phyloP scores from a whole-genome alignment of 1,140 invertebrate species.

The Drosophila pachea region DNA sequence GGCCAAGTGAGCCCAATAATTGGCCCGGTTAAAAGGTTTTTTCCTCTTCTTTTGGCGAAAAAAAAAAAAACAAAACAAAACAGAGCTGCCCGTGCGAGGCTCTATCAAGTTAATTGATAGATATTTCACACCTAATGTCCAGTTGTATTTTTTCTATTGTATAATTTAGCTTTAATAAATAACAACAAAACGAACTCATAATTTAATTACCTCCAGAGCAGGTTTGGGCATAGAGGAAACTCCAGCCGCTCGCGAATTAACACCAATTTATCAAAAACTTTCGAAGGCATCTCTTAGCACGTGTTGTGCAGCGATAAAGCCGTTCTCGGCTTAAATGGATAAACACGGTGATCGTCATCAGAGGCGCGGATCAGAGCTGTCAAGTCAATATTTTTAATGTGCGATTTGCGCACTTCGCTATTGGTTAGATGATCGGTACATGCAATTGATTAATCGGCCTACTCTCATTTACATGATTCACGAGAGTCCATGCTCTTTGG shows the following conservation, averaged over 20 bases:
- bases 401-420: slow-evolving; percentile 28
- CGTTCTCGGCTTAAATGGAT: slow-evolving; percentile 8
- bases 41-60: neutral
- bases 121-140: slow-evolving; percentile 5
- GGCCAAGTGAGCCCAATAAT: slow-evolving; percentile 17
- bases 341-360: slow-evolving; percentile 4
- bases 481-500: neutral
- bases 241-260: slow-evolving; percentile 23
- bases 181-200: slow-evolving; percentile 18
- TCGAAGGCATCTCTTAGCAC: slow-evolving; percentile 31
- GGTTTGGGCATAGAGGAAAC: slow-evolving; percentile 16
- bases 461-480: slow-evolving; percentile 29
- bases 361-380: slow-evolving; percentile 1
- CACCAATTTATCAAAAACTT: slow-evolving; percentile 25
- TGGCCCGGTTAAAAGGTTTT: slow-evolving; percentile 38
- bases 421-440: slow-evolving; percentile 13
- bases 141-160: slow-evolving; percentile 10
- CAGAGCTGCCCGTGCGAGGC: slow-evolving; percentile 1
- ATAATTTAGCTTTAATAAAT: slow-evolving; percentile 14
- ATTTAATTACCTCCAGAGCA: slow-evolving; percentile 22
- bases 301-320: slow-evolving; percentile 9
- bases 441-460: slow-evolving; percentile 18
- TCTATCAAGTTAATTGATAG: neutral
- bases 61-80: neutral
- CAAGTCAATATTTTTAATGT: slow-evolving; percentile 17